These are phyloP conservation scores for Ammodytes dubius DNA, from an alignment of 2,113 vertebrate species.

Conservation along the genomic window DNA sequence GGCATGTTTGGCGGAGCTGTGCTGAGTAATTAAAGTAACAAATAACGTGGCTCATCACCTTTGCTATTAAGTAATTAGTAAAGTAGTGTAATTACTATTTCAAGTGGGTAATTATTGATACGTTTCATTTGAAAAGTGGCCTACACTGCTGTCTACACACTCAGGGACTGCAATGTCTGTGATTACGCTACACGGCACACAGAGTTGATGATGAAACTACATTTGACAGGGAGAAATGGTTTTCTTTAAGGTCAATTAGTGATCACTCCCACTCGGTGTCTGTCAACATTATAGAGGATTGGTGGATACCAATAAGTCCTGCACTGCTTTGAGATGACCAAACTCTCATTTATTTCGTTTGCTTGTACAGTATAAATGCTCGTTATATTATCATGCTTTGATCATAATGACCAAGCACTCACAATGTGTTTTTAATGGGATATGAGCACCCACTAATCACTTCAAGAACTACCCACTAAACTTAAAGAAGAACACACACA, in stretches of 20 bases:
- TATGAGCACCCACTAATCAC: constrained; percentile 29
- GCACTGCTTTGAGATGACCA: background rate
- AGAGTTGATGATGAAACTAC: background rate
- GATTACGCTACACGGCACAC: background rate
- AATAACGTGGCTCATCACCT: background rate
- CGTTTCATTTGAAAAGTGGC: background rate
- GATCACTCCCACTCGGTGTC: constrained; percentile 5
- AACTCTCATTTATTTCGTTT: background rate
- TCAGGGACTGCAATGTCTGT: background rate
- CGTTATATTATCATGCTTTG: constrained; percentile 21
- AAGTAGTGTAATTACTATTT: background rate
- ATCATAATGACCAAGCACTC: constrained; percentile 43
- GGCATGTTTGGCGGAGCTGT: background rate
- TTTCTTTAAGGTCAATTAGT: constrained; percentile 6
- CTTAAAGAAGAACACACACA: constrained; percentile 7
- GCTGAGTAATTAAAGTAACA: background rate
- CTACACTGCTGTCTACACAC: background rate
- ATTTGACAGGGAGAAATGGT: constrained; percentile 13
- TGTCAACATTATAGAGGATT: constrained; percentile 13
- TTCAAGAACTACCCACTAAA: constrained; percentile 30
- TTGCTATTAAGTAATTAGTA: background rate
- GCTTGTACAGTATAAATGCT: background rate
- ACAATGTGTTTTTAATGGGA: constrained; percentile 40
- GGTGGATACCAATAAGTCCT: background rate
- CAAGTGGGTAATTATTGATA: background rate